Evolutionary conservation across 2,113 vertebrate genomes (phyloP).

Genomic region (Zosterops japonicus): DNA sequence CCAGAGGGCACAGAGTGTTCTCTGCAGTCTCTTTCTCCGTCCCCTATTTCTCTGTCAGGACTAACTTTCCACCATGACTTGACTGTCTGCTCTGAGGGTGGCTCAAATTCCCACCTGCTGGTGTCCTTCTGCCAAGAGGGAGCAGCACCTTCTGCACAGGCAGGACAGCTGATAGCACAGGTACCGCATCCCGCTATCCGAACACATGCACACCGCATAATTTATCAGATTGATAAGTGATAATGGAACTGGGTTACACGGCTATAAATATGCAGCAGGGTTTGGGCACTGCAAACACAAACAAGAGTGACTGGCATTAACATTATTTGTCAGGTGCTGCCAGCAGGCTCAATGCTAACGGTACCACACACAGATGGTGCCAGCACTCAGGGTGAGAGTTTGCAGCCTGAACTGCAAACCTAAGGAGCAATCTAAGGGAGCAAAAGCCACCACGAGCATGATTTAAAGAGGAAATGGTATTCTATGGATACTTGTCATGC

Average conservation of each 20-base stretch:
- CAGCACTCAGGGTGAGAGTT: conserved; percentile 18
- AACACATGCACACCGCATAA: not conserved
- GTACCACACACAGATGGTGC: conserved; percentile 11
- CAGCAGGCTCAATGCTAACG: not conserved
- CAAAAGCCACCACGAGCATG: conserved; percentile 7
- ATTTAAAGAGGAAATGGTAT: conserved; percentile 9
- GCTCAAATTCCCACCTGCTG: not conserved
- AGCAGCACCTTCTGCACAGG: not conserved
- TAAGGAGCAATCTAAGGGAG: conserved; percentile 29
- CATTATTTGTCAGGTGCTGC: conserved; percentile 36
- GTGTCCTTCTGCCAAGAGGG: not conserved
- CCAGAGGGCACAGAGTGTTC: not conserved
- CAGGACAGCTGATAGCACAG: not conserved
- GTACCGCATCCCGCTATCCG: not conserved
- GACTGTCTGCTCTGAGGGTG: not conserved
- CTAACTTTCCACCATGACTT: not conserved
- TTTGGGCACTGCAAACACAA: conserved; percentile 29
- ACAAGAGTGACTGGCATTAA: conserved; percentile 45
- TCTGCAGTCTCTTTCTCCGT: not conserved
- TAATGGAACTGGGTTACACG: conserved; percentile 20
- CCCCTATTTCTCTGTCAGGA: not conserved
- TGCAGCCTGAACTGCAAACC: conserved; percentile 25
- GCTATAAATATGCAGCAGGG: conserved; percentile 58
- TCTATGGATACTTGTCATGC: conserved; percentile 40
- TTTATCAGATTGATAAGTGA: conserved; percentile 10